Evolutionary conservation across 2,113 vertebrate genomes (phyloP).

Genomic region (Cephalopterus ornatus): DNA sequence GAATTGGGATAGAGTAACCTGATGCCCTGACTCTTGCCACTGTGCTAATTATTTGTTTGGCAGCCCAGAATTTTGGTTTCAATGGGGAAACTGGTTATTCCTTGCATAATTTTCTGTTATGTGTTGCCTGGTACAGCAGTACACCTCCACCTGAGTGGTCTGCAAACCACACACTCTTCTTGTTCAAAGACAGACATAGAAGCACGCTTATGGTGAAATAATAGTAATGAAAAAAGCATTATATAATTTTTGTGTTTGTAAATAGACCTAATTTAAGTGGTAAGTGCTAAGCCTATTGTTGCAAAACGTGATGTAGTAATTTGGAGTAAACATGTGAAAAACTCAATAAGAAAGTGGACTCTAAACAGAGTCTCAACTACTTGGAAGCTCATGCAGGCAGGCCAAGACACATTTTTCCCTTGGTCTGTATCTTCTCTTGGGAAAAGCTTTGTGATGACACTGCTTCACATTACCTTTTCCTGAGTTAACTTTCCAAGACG

Average conservation of each 20-base stretch:
- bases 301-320: not conserved
- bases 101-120: not conserved
- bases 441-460: not conserved
- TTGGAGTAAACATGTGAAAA: not conserved
- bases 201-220: not conserved
- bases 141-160: not conserved
- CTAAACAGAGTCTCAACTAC: not conserved
- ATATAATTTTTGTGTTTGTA: not conserved
- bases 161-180: accelerated
- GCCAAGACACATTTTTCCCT: not conserved
- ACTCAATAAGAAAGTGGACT: not conserved
- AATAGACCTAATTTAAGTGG: not conserved
- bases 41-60: not conserved
- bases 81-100: not conserved
- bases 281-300: not conserved
- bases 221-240: not conserved
- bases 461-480: not conserved
- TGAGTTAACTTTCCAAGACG: not conserved
- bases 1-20: not conserved
- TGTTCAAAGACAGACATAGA: not conserved
- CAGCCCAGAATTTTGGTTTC: not conserved
- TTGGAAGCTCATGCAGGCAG: not conserved
- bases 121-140: not conserved
- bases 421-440: not conserved
- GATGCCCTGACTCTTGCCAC: not conserved